A percentile compares a stretch with the other conserved stretches of the same genome.
Conservation (phyloP, 2,797 vertebrate genomes). For the Spizella passerina region DNA sequence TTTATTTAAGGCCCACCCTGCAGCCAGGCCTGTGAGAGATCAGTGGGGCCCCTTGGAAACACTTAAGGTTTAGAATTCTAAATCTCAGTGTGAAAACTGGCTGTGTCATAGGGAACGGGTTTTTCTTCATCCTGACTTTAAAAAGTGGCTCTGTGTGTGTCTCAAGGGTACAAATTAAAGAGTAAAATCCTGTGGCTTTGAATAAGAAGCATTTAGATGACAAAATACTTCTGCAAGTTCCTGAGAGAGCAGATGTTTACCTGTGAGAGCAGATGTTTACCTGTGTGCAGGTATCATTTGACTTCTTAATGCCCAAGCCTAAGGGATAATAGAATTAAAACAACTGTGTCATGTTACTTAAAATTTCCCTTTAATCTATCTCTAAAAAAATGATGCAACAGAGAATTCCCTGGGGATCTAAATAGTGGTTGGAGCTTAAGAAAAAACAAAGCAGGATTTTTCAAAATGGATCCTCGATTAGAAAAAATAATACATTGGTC, state of each 20-base stretch:
- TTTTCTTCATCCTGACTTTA: background rate
- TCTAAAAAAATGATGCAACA: background rate
- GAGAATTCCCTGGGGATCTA: background rate
- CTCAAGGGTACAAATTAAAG: conserved; percentile 19
- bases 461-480: background rate
- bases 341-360: background rate
- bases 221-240: background rate
- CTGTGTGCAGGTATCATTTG: background rate
- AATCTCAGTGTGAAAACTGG: background rate
- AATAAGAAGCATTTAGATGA: background rate
- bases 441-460: too few species aligned
- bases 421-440: background rate
- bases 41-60: background rate
- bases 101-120: background rate
- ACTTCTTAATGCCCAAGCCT: conserved; percentile 22
- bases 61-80: background rate
- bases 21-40: background rate
- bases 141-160: background rate
- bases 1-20: background rate
- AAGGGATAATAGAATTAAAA: conserved; percentile 25
- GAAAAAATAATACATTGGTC: background rate
- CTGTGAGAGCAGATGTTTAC: background rate
- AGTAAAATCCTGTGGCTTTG: conserved; percentile 38
- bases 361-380: background rate
- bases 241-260: background rate